Evolutionary conservation across 1,140 invertebrate genomes (phyloP).

Genomic region (Andrena cerasifolii): DNA sequence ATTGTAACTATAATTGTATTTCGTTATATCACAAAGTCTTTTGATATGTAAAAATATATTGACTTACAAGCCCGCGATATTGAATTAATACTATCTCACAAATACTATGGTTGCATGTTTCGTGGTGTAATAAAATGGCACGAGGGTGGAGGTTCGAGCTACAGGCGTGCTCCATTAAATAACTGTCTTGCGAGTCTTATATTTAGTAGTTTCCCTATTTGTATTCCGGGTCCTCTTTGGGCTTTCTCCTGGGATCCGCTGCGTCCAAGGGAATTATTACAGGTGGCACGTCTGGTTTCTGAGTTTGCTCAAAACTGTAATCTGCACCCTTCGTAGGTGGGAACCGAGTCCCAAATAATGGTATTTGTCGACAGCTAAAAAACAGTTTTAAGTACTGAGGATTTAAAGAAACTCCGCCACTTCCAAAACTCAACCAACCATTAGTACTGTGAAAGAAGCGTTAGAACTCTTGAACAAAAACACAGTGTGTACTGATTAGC

Average conservation of each 20-base stretch:
- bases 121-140: slow-evolving; percentile 24
- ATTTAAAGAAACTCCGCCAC: neutral
- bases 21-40: slow-evolving; percentile 46
- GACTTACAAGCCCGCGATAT: slow-evolving; percentile 2
- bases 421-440: no score
- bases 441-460: no score
- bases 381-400: slow-evolving; percentile 3
- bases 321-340: slow-evolving; percentile 20
- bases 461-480: neutral
- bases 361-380: slow-evolving; percentile 55
- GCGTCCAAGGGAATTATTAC: slow-evolving; percentile 65
- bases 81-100: slow-evolving; percentile 5
- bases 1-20: slow-evolving; percentile 34
- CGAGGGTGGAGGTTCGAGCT: neutral
- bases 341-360: slow-evolving; percentile 45
- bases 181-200: slow-evolving; percentile 43
- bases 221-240: slow-evolving; percentile 66
- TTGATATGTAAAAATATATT: slow-evolving; percentile 37
- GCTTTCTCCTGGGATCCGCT: slow-evolving; percentile 64
- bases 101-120: slow-evolving; percentile 31
- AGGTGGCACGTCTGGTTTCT: slow-evolving; percentile 47
- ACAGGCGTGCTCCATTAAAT: slow-evolving; percentile 6
- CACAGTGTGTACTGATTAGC: no score
- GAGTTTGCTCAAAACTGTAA: slow-evolving; percentile 49
- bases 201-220: slow-evolving; percentile 20